Conservation (phyloP, 2,113 vertebrate genomes). For the Mellivora capensis region DNA sequence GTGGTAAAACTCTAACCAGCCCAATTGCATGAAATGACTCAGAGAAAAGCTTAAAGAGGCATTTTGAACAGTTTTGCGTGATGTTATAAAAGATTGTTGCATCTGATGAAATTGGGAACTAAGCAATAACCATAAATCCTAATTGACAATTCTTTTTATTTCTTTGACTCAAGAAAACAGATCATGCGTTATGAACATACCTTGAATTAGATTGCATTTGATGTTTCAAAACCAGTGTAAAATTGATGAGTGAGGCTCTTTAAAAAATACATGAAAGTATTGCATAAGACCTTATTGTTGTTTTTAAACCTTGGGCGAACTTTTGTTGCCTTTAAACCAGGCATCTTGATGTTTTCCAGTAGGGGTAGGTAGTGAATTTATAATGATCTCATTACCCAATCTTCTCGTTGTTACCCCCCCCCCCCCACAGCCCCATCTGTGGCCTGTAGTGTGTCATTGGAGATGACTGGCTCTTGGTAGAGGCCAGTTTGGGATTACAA, state of each 20-base stretch:
- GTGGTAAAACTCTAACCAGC: neutral
- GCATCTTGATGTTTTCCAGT: neutral
- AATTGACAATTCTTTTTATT: neutral
- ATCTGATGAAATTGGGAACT: conserved; percentile 6
- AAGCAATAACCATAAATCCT: neutral
- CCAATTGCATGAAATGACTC: neutral
- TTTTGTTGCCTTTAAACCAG: neutral
- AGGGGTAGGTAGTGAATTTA: neutral
- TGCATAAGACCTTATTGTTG: neutral
- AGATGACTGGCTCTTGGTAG: neutral
- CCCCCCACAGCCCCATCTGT: neutral
- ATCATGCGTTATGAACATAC: neutral
- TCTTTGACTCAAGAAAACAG: conserved; percentile 26
- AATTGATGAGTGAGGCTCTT: neutral
- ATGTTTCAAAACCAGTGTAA: conserved; percentile 15
- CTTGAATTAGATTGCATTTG: neutral
- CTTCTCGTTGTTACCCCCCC: neutral
- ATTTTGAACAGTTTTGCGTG: conserved; percentile 6
- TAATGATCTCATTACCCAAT: neutral
- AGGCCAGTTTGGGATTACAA: neutral
- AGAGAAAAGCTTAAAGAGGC: neutral
- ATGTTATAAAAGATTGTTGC: neutral
- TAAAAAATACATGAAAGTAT: neutral
- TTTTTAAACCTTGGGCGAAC: neutral
- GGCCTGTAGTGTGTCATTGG: neutral